phyloP scores from a whole-genome alignment of 2,888 invertebrate species.

The Limnephilus auricula region DNA sequence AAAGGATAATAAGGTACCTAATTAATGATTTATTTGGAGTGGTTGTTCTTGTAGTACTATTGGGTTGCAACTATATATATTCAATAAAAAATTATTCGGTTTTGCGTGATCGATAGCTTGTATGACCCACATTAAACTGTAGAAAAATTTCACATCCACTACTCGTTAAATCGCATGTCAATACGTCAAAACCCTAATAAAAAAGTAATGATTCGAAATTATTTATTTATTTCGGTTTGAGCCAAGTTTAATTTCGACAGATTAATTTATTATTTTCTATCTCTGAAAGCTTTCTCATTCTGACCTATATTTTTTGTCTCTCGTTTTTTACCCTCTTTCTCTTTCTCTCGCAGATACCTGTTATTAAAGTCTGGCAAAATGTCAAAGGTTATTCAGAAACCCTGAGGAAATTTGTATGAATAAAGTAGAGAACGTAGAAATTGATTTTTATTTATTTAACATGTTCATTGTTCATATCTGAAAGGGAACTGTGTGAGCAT shows the following conservation, averaged over 20 bases:
- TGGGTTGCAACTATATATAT: not conserved
- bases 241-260: not conserved
- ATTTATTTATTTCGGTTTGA: not conserved
- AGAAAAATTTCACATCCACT: not conserved
- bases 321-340: not conserved
- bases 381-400: slow-evolving; percentile 31
- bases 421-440: not conserved
- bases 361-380: slow-evolving; percentile 17
- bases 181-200: not conserved
- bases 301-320: slow-evolving; percentile 3
- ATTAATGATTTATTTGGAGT: not conserved
- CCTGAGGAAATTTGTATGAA: not conserved
- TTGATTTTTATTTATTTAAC: not conserved
- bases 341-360: not conserved
- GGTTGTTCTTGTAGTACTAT: not conserved
- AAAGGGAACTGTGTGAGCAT: not conserved
- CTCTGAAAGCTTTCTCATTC: not conserved
- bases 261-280: not conserved
- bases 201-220: not conserved
- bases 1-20: not conserved
- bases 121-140: not conserved
- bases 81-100: not conserved
- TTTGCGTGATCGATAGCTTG: not conserved
- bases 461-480: not conserved
- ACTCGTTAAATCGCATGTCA: not conserved